Conservation (phyloP, 2,113 vertebrate species). For the Oostethus manadensis region DNA sequence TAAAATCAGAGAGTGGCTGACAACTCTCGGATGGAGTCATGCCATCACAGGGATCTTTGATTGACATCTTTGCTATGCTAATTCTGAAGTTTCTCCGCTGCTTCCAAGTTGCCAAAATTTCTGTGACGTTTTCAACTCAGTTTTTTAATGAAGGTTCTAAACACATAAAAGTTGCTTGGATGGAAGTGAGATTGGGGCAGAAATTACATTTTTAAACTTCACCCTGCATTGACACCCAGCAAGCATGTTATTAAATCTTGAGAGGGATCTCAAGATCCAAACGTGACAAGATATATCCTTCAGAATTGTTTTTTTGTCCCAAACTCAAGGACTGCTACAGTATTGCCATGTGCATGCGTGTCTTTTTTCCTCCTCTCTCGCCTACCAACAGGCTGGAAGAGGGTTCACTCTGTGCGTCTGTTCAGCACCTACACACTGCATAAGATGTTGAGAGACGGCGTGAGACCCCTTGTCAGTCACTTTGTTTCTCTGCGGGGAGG, state of each 20-base stretch:
- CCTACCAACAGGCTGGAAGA: too few species aligned
- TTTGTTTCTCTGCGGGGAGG: too few species aligned
- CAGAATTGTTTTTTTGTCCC: too few species aligned
- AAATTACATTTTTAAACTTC: neutral
- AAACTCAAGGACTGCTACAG: too few species aligned
- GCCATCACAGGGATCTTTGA: conserved; percentile 17
- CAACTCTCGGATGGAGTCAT: conserved; percentile 31
- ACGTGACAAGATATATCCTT: too few species aligned
- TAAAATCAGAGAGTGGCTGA: conserved; percentile 22
- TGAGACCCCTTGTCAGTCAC: too few species aligned
- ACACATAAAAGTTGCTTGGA: neutral
- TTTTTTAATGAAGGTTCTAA: neutral
- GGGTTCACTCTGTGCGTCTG: too few species aligned
- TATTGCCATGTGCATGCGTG: too few species aligned
- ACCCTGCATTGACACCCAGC: neutral
- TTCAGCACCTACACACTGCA: too few species aligned
- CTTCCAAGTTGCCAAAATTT: conserved; percentile 17
- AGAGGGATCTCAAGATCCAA: too few species aligned
- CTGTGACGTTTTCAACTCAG: neutral
- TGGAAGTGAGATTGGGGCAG: neutral
- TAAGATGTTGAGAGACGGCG: too few species aligned
- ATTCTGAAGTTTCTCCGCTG: conserved; percentile 6
- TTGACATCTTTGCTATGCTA: conserved; percentile 33
- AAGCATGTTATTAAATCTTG: neutral
- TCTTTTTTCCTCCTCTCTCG: too few species aligned